These are phyloP conservation scores for Luscinia megarhynchos DNA, from an alignment of 2,797 vertebrate species.

Conservation along the genomic window DNA sequence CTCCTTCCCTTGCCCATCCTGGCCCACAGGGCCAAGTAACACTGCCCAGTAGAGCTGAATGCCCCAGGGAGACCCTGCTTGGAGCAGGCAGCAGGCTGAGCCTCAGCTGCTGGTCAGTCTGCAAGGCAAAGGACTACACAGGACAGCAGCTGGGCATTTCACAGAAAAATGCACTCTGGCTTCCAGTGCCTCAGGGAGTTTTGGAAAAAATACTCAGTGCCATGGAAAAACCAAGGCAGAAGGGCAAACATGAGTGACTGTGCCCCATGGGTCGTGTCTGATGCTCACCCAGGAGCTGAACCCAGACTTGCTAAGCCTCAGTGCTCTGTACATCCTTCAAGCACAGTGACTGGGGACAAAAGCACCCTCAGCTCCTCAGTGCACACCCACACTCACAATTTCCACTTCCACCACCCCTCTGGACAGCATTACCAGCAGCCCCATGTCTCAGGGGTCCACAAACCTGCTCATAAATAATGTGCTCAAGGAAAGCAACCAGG, in stretches of 20 bases:
- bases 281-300: not conserved
- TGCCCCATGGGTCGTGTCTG: not conserved
- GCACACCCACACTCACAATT: not conserved
- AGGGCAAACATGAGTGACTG: not conserved
- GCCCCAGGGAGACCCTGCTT: not conserved
- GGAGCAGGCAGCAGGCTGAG: not conserved
- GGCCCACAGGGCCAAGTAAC: fast-evolving
- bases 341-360: not conserved
- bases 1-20: not conserved
- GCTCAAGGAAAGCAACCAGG: slow-evolving; percentile 6
- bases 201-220: not conserved
- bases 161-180: not conserved
- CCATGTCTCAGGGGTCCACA: not conserved
- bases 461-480: not conserved
- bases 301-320: not conserved
- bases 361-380: not conserved
- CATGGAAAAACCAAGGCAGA: not conserved
- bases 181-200: not conserved
- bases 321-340: fast-evolving
- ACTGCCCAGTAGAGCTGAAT: not conserved
- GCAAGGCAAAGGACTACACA: not conserved
- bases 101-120: not conserved
- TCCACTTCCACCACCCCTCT: not conserved
- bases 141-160: not conserved
- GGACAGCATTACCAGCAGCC: not conserved